phyloP scores from a whole-genome alignment of 2,113 vertebrate species.

The Peromyscus leucopus region DNA sequence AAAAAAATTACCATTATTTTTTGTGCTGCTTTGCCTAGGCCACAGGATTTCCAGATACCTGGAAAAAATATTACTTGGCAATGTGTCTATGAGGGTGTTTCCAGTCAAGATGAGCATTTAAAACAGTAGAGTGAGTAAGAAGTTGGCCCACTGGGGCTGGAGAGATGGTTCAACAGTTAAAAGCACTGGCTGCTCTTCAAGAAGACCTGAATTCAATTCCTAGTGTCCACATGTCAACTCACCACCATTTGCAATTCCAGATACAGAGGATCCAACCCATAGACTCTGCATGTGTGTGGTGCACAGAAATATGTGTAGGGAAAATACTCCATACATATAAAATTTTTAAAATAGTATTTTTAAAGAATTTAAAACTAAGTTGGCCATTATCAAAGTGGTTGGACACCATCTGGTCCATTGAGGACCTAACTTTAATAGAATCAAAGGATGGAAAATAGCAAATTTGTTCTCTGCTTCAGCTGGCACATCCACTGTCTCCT shows the following conservation, averaged over 20 bases:
- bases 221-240: background rate
- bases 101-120: background rate
- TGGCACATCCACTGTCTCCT: background rate
- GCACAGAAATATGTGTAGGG: background rate
- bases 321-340: background rate
- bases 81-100: background rate
- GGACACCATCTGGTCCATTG: background rate
- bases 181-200: background rate
- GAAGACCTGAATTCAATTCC: background rate
- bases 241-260: background rate
- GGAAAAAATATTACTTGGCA: background rate
- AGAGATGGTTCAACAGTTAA: background rate
- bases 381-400: too few species aligned
- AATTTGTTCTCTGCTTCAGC: background rate
- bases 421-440: background rate
- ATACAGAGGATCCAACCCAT: background rate
- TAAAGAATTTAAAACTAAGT: background rate
- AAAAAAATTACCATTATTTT: background rate
- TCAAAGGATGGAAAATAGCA: background rate
- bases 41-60: background rate
- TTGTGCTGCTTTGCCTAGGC: background rate
- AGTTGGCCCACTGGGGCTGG: background rate
- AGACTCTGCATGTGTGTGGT: background rate
- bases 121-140: background rate
- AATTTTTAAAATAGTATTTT: background rate